Evolutionary conservation across 2,888 invertebrate genomes (phyloP), one percentile per base, ranked within the genome.

Genomic region (Parnassius glacialis): DNA sequence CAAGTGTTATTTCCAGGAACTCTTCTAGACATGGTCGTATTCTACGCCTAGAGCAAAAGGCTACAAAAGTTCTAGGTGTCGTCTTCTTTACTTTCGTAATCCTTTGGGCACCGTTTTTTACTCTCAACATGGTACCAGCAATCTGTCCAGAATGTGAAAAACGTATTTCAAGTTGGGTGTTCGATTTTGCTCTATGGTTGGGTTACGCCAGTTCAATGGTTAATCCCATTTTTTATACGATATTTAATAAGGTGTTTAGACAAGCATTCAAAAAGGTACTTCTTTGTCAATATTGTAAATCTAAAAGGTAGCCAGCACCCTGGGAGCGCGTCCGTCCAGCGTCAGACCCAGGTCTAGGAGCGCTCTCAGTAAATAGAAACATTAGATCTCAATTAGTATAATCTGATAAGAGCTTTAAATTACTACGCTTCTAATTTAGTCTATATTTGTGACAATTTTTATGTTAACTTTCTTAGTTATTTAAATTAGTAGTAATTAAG

Each of bases 101-200:
- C 53, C 93, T 98, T 47, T 98, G 98, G 98, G 96, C 97, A n/a
- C 98, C 98, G 11, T 98, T 98, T 87, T 98, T 98, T 84, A 95
- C 97, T 9, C 92, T 97, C 11, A 98, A 98, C 79, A 93, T 98
- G 78, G 90, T 97, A 68, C 96, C 97, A 12, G 96, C 96, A 0
- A 93, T 97, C 10, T 98, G 97, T 75, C 93, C 94, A 10, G 93
- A 95, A 68, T 97, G 97, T 76, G 96, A 96, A 75, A 93, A 93
- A 48, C 92, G 94, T 62, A 94, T 96, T 57, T 93, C 96, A 59
- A 94, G 93, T 68, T 95, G 96, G 93, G 95, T 97, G 52, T 95
- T 96, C 75, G 97, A 97, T 79, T 93, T 96, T 65, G 97, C 96
- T 62, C 94, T 97, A 54, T 98, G 98, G 98, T 90, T 98, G 66